A percentile compares a stretch with the other conserved stretches of the same genome.
Evolutionary conservation across 1,140 invertebrate genomes (phyloP).

Genomic region (Fopius arisanus): DNA sequence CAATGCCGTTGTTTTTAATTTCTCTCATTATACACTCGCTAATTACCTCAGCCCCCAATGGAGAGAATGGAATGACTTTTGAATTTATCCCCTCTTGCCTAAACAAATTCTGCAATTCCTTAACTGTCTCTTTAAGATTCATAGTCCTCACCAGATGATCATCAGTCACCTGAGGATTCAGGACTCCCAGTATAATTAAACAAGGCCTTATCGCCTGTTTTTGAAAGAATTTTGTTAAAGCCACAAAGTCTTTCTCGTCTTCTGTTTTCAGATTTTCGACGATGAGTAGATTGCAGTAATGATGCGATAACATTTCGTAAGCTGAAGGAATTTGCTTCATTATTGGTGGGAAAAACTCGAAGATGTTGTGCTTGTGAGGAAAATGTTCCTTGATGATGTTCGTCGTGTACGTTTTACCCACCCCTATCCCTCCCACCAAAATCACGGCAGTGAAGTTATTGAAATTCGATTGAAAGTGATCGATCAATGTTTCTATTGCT

Average conservation of each 20-base stretch:
- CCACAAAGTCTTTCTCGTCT: conserved; percentile 38
- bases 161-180: conserved; percentile 48
- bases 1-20: conserved; percentile 35
- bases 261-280: conserved; percentile 52
- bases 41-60: conserved; percentile 39
- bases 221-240: conserved; percentile 35
- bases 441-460: conserved; percentile 40
- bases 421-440: conserved; percentile 56
- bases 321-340: conserved; percentile 13
- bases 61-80: conserved; percentile 40
- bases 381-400: conserved; percentile 52
- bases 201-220: conserved; percentile 36
- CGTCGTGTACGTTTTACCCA: conserved; percentile 57
- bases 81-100: conserved; percentile 30
- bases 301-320: conserved; percentile 35
- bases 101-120: conserved; percentile 38
- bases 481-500: conserved; percentile 36
- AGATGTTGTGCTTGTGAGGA: conserved; percentile 29
- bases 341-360: conserved; percentile 42
- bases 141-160: conserved; percentile 36
- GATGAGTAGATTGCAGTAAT: conserved; percentile 48
- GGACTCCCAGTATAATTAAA: conserved; percentile 44
- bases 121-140: conserved; percentile 38
- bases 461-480: conserved; percentile 33
- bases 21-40: conserved; percentile 50